Conservation (phyloP, 2,797 vertebrate species). For the Neosalanx taihuensis region DNA sequence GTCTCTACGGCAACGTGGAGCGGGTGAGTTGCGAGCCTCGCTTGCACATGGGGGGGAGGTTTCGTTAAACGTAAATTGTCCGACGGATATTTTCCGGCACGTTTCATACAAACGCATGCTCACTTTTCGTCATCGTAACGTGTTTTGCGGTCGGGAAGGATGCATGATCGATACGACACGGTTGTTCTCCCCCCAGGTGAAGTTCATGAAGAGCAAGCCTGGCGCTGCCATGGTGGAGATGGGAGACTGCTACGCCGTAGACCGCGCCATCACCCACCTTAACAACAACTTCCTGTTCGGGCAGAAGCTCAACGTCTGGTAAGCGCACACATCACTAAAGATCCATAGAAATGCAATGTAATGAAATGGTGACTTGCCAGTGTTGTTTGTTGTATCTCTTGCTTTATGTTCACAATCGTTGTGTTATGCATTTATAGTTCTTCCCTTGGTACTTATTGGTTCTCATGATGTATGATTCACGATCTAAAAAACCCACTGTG, state of each 20-base stretch:
- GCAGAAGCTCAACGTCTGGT: constrained; percentile 94
- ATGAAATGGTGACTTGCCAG: no score
- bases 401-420: no score
- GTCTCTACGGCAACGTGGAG: constrained; percentile 91
- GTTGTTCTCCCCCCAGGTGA: constrained; percentile 69
- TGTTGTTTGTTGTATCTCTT: no score
- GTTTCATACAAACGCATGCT: no score
- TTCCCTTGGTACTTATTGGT: no score
- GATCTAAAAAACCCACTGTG: no score
- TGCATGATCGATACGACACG: background rate
- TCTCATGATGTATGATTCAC: no score
- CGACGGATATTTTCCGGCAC: no score
- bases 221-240: constrained; percentile 96
- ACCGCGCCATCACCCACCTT: constrained; percentile 89
- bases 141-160: background rate
- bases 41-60: no score
- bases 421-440: no score
- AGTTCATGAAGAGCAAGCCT: constrained; percentile 97
- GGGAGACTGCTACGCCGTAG: constrained; percentile 93
- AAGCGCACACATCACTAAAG: constrained; percentile 30
- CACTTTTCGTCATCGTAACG: no score
- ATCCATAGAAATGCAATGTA: background rate
- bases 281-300: constrained; percentile 95
- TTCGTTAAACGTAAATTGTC: no score
- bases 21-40: constrained; percentile 72